phyloP scores from a whole-genome alignment of 1,140 invertebrate genomes.

The Trichonephila clavipes region DNA sequence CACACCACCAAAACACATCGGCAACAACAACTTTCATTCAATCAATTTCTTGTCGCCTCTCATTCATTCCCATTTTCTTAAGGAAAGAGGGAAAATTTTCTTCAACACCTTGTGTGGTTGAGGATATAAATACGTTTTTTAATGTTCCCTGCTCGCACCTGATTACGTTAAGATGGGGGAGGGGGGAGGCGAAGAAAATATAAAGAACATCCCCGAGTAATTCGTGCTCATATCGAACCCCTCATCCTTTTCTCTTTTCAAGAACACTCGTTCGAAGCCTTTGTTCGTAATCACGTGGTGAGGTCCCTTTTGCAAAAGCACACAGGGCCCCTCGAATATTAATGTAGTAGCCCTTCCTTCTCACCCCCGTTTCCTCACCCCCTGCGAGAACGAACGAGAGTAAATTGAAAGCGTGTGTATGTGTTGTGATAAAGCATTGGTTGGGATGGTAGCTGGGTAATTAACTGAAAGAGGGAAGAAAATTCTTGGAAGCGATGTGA shows the following conservation, averaged over 20 bases:
- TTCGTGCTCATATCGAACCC: slow-evolving; percentile 60
- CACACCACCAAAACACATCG: not conserved
- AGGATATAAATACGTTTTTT: slow-evolving; percentile 68
- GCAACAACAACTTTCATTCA: slow-evolving; percentile 68
- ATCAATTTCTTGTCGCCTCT: slow-evolving; percentile 57
- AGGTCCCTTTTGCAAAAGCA: not conserved
- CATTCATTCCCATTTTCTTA: slow-evolving; percentile 54
- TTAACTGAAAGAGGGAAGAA: slow-evolving; percentile 51
- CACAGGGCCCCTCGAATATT: slow-evolving; percentile 49
- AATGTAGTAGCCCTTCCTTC: slow-evolving; percentile 44
- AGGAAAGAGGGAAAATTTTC: slow-evolving; percentile 40
- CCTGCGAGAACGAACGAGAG: slow-evolving; percentile 15
- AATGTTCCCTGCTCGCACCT: slow-evolving; percentile 65
- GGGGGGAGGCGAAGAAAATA: slow-evolving; percentile 23
- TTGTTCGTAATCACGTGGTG: slow-evolving; percentile 62
- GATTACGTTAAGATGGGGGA: slow-evolving; percentile 49
- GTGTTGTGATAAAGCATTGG: slow-evolving; percentile 65
- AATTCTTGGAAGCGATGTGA: slow-evolving; percentile 54
- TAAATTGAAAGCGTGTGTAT: slow-evolving; percentile 71
- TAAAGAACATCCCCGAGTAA: slow-evolving; percentile 51
- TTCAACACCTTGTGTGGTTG: slow-evolving; percentile 44
- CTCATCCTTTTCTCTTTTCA: not conserved
- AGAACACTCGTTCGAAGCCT: slow-evolving; percentile 18
- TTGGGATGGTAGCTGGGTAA: slow-evolving; percentile 47
- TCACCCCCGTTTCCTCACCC: not conserved